phyloP scores from a whole-genome alignment of 2,888 invertebrate species.

The Pristionchus japonicus region DNA sequence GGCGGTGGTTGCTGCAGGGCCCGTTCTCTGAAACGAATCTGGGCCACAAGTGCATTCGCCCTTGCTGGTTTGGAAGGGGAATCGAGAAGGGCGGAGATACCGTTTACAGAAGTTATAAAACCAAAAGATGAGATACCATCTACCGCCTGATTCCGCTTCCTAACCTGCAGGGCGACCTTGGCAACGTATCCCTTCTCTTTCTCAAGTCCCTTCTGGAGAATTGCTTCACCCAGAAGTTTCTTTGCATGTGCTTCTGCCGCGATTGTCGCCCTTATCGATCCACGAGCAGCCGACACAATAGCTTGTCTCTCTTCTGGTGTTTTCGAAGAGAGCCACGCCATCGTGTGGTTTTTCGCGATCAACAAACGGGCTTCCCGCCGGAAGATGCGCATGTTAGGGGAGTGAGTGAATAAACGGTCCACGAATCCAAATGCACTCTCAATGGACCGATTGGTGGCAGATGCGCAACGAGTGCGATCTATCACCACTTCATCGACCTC shows the following conservation, averaged over 20 bases:
- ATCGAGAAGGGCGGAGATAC: neutral
- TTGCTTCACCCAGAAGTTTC: neutral
- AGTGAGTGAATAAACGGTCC: neutral
- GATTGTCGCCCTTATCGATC: neutral
- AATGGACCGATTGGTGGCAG: conserved; percentile 25
- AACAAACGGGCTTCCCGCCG: neutral
- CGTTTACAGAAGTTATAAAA: neutral
- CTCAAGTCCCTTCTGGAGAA: neutral
- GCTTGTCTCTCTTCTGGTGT: neutral
- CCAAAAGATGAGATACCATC: conserved; percentile 7
- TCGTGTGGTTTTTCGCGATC: conserved; percentile 28
- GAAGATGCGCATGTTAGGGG: neutral
- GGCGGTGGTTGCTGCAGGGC: conserved; percentile 2
- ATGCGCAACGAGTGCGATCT: neutral
- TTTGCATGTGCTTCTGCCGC: neutral
- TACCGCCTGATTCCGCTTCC: conserved; percentile 4
- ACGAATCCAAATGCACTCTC: conserved; percentile 20
- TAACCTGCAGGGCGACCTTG: conserved; percentile 9
- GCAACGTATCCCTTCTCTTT: neutral
- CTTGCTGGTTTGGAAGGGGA: neutral
- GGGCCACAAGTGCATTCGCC: neutral
- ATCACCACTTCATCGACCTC: neutral
- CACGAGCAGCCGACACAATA: neutral
- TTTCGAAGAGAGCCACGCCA: conserved; percentile 5
- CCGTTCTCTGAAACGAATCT: conserved; percentile 35